Conservation (phyloP, 2,113 vertebrate genomes). For the Callithrix jacchus region DNA sequence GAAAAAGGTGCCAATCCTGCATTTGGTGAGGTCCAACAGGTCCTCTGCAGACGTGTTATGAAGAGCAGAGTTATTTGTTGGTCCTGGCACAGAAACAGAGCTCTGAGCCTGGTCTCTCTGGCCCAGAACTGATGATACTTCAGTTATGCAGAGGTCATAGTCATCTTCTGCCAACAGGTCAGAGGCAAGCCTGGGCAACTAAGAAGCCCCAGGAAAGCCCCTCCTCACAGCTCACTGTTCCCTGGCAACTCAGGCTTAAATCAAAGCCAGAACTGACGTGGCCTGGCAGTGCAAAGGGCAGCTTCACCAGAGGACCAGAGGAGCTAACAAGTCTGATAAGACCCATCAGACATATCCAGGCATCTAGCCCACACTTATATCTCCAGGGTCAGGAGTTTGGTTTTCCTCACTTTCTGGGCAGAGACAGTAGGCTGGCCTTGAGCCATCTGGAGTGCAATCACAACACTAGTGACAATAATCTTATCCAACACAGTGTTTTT, state of each 20-base stretch:
- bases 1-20: not conserved
- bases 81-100: not conserved
- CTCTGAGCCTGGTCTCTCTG: conserved; percentile 55
- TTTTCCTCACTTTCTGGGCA: not conserved
- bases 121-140: conserved; percentile 61
- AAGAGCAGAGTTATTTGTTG: not conserved
- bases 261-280: not conserved
- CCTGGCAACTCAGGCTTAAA: not conserved
- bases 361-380: conserved; percentile 12
- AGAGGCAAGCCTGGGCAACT: not conserved
- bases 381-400: not conserved
- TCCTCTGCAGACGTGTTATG: not conserved
- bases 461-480: not conserved
- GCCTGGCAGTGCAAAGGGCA: not conserved
- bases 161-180: not conserved
- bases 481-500: not conserved
- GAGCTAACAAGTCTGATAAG: not conserved
- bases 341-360: not conserved
- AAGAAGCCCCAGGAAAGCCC: not conserved
- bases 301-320: not conserved
- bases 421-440: not conserved
- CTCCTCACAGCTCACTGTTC: not conserved
- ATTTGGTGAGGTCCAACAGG: not conserved
- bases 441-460: not conserved
- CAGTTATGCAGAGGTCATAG: conserved; percentile 38